phyloP scores from a whole-genome alignment of 2,113 vertebrate species.

The Noturus placidus region DNA sequence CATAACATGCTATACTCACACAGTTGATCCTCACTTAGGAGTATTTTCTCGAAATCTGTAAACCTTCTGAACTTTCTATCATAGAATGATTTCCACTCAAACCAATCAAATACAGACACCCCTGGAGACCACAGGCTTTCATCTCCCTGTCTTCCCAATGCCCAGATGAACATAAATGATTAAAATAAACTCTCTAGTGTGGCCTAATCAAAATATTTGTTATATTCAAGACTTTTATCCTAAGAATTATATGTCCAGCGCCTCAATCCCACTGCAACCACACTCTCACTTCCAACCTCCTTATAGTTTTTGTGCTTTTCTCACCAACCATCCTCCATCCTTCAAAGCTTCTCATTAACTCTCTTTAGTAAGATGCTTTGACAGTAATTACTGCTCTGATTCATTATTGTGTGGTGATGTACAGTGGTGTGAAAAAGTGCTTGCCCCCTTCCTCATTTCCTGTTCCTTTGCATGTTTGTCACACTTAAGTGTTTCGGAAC shows the following conservation, averaged over 20 bases:
- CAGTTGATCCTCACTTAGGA: not conserved
- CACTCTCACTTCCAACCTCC: constrained; percentile 26
- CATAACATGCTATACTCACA: not conserved
- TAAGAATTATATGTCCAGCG: constrained; percentile 40
- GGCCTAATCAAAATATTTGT: constrained; percentile 51
- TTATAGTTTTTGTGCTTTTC: constrained; percentile 37
- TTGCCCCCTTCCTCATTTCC: too few species aligned
- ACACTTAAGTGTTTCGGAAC: too few species aligned
- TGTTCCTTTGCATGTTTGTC: too few species aligned
- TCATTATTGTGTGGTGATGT: not conserved
- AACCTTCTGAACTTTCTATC: not conserved
- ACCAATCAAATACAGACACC: not conserved
- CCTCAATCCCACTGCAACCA: constrained; percentile 9
- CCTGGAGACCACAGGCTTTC: constrained; percentile 10
- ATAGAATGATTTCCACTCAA: not conserved
- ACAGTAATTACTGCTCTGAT: constrained; percentile 45
- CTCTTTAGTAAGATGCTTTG: constrained; percentile 45
- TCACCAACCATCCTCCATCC: constrained; percentile 32
- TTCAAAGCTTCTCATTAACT: constrained; percentile 43
- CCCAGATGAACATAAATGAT: constrained; percentile 18
- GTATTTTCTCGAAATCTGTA: not conserved
- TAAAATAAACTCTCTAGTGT: constrained; percentile 24
- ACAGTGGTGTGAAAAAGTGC: too few species aligned
- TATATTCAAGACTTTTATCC: constrained; percentile 50
- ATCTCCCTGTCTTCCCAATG: not conserved